Base-by-base conservation (phyloP, 1,140 invertebrate species). In the Octopus sinensis region DNA sequence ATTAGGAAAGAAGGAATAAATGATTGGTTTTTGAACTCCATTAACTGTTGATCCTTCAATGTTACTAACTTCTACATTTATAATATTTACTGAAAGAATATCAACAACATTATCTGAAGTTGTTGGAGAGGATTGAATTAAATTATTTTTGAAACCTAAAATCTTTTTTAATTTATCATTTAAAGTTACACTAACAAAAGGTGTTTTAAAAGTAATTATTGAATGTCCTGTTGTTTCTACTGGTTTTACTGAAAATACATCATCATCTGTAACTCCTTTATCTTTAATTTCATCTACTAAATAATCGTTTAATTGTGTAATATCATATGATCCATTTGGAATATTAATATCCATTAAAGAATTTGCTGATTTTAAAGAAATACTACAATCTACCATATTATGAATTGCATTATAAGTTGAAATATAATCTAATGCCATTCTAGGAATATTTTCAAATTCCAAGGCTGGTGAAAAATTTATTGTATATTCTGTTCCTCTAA, bases 81-180 rank as follows among this genome's bases (percentile, higher is more conserved):
- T 62, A 62, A 62, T 62, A 62, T 62, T 62, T 62, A 62, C 56
- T 62, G 56, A 62, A 62, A 62, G 56, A 17, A 62, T 62, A 62
- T 62, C 17, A 9, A 62, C 56, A 62, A 62, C 56, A 62, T 62
- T 62, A 62, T 62, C 56, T 62, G 56, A 62, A 62, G 56, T 62
- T 62, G 56, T 17, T 9, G 56, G 56, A 17, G 17, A 62, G 56
- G 56, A 62, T 62, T 62, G 56, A 62, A 62, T 62, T 62, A 62
- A 62, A 62, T 62, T 62, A 62, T 62, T 62, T 17, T 62, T 17
- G 17, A 62, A 62, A 9, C 56, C 56, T 62, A 62, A 62, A 62
- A 62, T 62, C 56, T 62, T 62, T 62, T 62, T 62, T 62, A 62
- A 62, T 62, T 62, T 62, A 62, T 62, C 56, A 62, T 62, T 62